Base-by-base conservation (phyloP, 2,888 invertebrate species). In the Cheilosia pagana region DNA sequence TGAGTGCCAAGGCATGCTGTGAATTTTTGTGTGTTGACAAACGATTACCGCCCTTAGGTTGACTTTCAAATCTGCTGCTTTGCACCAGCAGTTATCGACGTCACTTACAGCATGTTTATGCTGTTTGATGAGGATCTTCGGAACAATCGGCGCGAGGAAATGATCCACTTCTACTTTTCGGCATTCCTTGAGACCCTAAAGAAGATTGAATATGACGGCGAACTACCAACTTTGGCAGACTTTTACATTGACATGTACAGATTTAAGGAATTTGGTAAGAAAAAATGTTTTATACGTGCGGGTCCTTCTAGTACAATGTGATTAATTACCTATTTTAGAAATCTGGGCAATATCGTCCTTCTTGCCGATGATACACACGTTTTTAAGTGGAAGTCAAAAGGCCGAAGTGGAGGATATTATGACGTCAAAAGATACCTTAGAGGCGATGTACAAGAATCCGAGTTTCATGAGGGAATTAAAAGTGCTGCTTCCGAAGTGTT, bases 51-150 rank as follows among this genome's bases (percentile, higher is more conserved):
- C 2, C 63, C 28, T 14, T 16, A 83, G 79, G 35, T 85, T 23
- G 83, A 85, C 43, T 85, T 79, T 12, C 83, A 85, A 65, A 31
- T 70, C 5, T 79, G 68, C 19, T 79, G 55, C 31, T 85, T 65
- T 55, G 83, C 74, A 19, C 79, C 83, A 19, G 63, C 70, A n/a
- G 57, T 52, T 19, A 53, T 78, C 6, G 83, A 85, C 19, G 41
- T 85, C 2, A 59, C 63, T n/a, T 70, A 79, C 12, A 50, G 63
- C 4, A 63, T 70, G 4, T 79, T 63, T 3, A 85, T 68, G 23
- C 23, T 70, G 10, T 63, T 74, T 43, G 62, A 79, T 25, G 74
- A 68, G 12, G 68, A 85, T 0, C 57, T 70, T 3, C 63, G 83
- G 0, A 60, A 50, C n/a, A 70, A 79, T 3, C 35, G 45, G 52